Evolutionary conservation across 2,113 vertebrate species (phyloP).

Genomic region (Neolamprologus longior): DNA sequence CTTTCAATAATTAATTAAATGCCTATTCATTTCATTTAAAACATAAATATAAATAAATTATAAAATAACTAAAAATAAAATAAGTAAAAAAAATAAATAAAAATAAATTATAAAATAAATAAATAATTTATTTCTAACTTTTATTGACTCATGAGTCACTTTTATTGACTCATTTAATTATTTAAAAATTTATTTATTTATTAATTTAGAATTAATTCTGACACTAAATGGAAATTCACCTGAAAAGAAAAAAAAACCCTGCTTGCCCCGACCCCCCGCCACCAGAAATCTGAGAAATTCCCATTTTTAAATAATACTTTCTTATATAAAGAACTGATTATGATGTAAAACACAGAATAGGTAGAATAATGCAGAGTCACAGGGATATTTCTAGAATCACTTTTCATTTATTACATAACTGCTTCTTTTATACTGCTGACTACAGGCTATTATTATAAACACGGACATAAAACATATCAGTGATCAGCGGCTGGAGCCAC

Average conservation of each 20-base stretch:
- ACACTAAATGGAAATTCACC: background rate
- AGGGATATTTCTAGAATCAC: background rate
- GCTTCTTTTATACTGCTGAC: background rate
- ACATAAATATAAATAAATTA: background rate
- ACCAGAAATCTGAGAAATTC: background rate
- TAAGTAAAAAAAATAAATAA: too few species aligned
- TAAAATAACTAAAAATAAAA: too few species aligned
- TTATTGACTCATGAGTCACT: background rate
- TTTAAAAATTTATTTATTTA: background rate
- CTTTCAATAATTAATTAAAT: background rate
- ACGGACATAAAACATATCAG: accelerated
- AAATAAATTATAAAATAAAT: background rate
- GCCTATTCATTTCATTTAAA: background rate
- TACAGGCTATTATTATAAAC: background rate
- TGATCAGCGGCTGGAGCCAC: accelerated
- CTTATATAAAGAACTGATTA: background rate
- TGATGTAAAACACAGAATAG: background rate
- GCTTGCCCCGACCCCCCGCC: accelerated
- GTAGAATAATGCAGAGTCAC: background rate
- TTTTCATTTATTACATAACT: background rate
- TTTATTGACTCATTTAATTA: background rate
- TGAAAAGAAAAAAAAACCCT: accelerated
- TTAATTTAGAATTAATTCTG: background rate
- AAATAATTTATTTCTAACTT: background rate
- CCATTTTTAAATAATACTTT: background rate